Conservation (phyloP, 2,797 vertebrate genomes). For the Tragelaphus eurycerus region DNA sequence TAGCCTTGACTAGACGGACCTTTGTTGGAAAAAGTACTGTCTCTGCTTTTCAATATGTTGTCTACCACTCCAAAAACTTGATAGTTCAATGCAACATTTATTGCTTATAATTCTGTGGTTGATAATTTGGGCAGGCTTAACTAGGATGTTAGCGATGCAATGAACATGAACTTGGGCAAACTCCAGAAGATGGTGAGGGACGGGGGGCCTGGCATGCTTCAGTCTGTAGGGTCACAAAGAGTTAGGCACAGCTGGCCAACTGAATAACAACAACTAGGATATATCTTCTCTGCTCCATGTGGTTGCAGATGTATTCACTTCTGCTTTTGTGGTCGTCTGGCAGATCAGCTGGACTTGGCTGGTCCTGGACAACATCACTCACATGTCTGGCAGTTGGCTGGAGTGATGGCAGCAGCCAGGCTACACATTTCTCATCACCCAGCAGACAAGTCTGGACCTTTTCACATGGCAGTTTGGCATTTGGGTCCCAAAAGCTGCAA, state of each 20-base stretch:
- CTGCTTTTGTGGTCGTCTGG: neutral
- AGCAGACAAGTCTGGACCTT: neutral
- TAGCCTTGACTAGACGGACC: neutral
- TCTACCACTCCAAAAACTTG: neutral
- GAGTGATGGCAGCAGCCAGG: neutral
- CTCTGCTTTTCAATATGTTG: neutral
- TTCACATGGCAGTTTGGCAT: neutral
- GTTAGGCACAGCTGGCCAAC: neutral
- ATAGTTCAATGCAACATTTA: neutral
- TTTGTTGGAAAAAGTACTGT: neutral
- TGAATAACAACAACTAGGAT: neutral
- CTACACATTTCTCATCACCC: neutral
- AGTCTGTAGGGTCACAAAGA: neutral
- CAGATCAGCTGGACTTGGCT: neutral
- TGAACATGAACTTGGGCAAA: neutral
- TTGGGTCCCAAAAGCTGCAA: neutral
- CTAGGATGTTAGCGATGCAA: neutral
- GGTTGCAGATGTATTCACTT: neutral
- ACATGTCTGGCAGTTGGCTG: neutral
- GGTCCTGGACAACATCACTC: neutral
- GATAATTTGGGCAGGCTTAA: neutral
- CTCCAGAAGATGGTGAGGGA: neutral
- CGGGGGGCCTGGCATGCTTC: neutral
- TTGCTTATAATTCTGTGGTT: neutral
- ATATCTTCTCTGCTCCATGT: neutral